phyloP scores from a whole-genome alignment of 2,888 invertebrate genomes.

The Parasteatoda lunata region DNA sequence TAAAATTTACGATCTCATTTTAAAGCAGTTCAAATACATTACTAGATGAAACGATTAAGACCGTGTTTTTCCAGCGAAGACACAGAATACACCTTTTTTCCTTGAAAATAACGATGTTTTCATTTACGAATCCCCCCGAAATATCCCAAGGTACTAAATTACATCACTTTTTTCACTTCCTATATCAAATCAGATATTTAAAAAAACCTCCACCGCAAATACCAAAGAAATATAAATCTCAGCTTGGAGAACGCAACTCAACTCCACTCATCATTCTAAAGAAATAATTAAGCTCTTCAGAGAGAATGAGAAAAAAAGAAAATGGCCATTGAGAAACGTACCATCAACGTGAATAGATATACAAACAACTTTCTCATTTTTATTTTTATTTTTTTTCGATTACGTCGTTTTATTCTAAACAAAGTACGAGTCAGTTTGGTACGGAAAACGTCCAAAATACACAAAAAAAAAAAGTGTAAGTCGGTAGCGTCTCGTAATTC shows the following conservation, averaged over 20 bases:
- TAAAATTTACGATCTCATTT: conserved; percentile 16
- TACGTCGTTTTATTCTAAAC: conserved; percentile 24
- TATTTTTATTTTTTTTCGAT: conserved; percentile 3
- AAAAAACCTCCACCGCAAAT: conserved; percentile 13
- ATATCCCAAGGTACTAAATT: conserved; percentile 38
- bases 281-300: conserved; percentile 29
- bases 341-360: background rate
- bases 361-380: background rate
- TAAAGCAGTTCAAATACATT: conserved; percentile 3
- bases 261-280: conserved; percentile 7
- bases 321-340: background rate
- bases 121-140: conserved; percentile 24
- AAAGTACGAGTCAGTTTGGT: conserved; percentile 13
- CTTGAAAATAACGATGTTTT: conserved; percentile 15
- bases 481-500: conserved; percentile 14
- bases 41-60: background rate
- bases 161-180: conserved; percentile 14
- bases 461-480: conserved; percentile 6
- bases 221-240: conserved; percentile 29
- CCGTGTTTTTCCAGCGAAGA: background rate
- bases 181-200: conserved; percentile 26
- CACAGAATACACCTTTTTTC: background rate
- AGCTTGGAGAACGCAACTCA: background rate
- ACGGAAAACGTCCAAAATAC: conserved; percentile 45
- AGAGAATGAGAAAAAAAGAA: background rate